Evolutionary conservation across 1,140 invertebrate species (phyloP).

Genomic region (Colletes gigas): DNA sequence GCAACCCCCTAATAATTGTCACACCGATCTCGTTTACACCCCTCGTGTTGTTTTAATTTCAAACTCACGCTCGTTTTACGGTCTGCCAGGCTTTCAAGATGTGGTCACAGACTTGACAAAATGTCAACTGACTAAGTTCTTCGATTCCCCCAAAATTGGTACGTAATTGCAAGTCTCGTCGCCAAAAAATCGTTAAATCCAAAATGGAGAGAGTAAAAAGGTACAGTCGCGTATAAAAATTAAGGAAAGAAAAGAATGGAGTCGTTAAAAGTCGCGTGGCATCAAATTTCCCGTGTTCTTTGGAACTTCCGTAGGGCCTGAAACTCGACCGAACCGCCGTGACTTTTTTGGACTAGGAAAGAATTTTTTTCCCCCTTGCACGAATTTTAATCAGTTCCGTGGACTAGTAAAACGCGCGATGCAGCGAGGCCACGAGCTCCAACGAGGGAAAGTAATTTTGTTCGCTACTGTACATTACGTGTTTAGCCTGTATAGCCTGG

Average conservation of each 20-base stretch:
- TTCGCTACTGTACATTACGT: slow-evolving; percentile 51
- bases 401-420: background rate
- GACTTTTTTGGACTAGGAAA: slow-evolving; percentile 41
- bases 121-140: too few species aligned
- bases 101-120: too few species aligned
- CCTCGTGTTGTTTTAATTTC: slow-evolving; percentile 56
- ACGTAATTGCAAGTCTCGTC: too few species aligned
- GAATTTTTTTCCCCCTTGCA: background rate
- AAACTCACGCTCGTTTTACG: slow-evolving; percentile 31
- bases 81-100: too few species aligned
- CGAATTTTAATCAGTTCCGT: slow-evolving; percentile 35
- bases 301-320: too few species aligned
- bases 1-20: slow-evolving; percentile 45
- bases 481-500: slow-evolving; percentile 49
- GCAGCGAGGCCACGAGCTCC: slow-evolving; percentile 18
- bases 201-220: too few species aligned
- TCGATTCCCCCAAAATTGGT: too few species aligned
- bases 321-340: background rate
- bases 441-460: slow-evolving; percentile 53
- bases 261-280: too few species aligned
- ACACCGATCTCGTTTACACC: slow-evolving; percentile 52
- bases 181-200: too few species aligned
- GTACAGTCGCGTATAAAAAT: too few species aligned
- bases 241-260: too few species aligned
- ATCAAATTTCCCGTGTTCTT: too few species aligned